phyloP scores from a whole-genome alignment of 2,888 invertebrate genomes.

The Eupithecia dodoneata region DNA sequence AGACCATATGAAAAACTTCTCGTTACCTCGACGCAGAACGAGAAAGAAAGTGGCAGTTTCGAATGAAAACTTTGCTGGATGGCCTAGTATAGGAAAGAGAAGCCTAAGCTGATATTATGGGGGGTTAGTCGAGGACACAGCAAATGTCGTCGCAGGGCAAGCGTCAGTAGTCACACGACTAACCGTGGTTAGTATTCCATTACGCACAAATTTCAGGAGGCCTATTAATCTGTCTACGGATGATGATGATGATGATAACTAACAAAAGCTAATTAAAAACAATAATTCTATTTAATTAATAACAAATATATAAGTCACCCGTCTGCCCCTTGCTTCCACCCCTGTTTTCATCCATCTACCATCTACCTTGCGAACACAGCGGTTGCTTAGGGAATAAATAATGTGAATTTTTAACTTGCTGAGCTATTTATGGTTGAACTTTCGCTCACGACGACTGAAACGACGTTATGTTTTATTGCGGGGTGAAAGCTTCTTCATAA shows the following conservation, averaged over 20 bases:
- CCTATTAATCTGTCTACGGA: background rate
- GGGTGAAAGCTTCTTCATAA: conserved; percentile 25
- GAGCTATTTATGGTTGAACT: conserved; percentile 38
- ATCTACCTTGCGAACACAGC: conserved; percentile 19
- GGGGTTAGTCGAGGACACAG: background rate
- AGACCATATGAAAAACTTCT: conserved; percentile 32
- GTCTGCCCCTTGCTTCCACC: background rate
- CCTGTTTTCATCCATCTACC: conserved; percentile 14
- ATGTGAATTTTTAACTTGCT: conserved; percentile 36
- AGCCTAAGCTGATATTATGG: background rate
- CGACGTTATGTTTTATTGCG: conserved; percentile 25
- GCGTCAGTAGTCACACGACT: background rate
- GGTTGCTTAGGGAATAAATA: conserved; percentile 38
- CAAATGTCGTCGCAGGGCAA: background rate
- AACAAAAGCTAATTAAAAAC: background rate
- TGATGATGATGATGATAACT: background rate
- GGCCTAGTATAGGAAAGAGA: background rate
- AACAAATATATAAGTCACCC: background rate
- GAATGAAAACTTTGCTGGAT: background rate
- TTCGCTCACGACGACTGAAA: conserved; percentile 27
- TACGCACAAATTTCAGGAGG: background rate
- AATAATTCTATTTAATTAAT: background rate
- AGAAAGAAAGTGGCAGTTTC: too few species aligned
- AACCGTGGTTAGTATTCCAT: background rate
- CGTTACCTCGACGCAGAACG: conserved; percentile 15